Evolutionary conservation across 1,140 invertebrate species (phyloP).

Genomic region (Brachionus koreanus): DNA sequence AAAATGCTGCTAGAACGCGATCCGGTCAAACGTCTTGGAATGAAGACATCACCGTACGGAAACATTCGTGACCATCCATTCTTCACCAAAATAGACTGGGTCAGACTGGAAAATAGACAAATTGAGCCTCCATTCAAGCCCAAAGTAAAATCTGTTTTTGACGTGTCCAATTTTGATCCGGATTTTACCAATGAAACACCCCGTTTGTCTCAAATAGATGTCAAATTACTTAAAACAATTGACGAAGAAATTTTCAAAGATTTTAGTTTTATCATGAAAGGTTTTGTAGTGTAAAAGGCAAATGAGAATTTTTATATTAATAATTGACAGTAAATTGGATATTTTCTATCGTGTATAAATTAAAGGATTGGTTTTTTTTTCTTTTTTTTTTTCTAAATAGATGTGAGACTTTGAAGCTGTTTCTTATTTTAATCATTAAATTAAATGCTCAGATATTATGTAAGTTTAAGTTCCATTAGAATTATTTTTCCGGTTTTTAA

Average conservation of each 20-base stretch:
- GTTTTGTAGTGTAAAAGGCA: background rate
- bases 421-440: conserved; percentile 1
- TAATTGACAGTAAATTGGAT: background rate
- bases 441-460: background rate
- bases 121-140: conserved; percentile 91
- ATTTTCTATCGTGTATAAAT: background rate
- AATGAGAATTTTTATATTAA: background rate
- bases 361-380: background rate
- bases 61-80: conserved; percentile 87
- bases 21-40: conserved; percentile 78
- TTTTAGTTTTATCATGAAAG: conserved; percentile 90
- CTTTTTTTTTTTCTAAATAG: background rate
- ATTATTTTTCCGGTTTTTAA: background rate
- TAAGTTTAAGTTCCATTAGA: conserved; percentile 8
- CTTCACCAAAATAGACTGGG: conserved; percentile 84
- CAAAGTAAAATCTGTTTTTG: conserved; percentile 82
- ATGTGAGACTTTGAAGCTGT: background rate
- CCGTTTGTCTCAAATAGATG: conserved; percentile 83
- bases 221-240: conserved; percentile 85
- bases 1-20: conserved; percentile 86
- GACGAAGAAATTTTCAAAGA: conserved; percentile 93
- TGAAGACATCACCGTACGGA: conserved; percentile 73
- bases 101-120: conserved; percentile 75
- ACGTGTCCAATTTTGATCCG: conserved; percentile 94
- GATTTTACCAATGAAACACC: conserved; percentile 89